These are phyloP conservation scores for Psophia crepitans DNA, from an alignment of 2,113 vertebrate genomes.

Conservation along the genomic window DNA sequence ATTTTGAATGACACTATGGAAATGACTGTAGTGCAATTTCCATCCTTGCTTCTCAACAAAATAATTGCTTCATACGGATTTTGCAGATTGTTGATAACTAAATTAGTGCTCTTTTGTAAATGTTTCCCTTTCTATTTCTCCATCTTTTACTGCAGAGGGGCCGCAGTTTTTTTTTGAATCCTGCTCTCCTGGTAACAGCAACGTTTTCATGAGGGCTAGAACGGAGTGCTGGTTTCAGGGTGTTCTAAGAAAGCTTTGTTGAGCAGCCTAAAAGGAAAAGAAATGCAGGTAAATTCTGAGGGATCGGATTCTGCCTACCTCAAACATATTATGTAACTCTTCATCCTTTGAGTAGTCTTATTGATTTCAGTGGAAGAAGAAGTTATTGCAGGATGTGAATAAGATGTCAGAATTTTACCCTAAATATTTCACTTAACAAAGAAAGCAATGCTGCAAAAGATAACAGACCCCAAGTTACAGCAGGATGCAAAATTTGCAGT, in stretches of 20 bases:
- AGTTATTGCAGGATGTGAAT: not conserved
- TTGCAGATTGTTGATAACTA: not conserved
- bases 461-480: not conserved
- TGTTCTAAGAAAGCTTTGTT: not conserved
- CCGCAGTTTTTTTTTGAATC: not conserved
- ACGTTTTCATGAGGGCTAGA: not conserved
- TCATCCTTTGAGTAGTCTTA: not conserved
- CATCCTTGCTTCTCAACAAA: constrained; percentile 9
- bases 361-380: not conserved
- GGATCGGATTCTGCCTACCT: not conserved
- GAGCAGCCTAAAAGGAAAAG: not conserved
- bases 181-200: not conserved
- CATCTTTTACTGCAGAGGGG: not conserved
- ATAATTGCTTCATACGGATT: constrained; percentile 7
- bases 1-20: constrained; percentile 7
- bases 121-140: not conserved
- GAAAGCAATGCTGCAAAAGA: not conserved
- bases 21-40: not conserved
- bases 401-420: not conserved
- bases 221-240: not conserved
- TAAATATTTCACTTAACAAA: constrained; percentile 2
- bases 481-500: not conserved
- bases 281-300: not conserved
- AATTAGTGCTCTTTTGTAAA: constrained; percentile 7
- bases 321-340: not conserved